Percentiles rank a stretch among this genome's conserved stretches.
Evolutionary conservation across 92 coral and sea anemone genomes (phyloP).

Genomic region (Plumapathes pennacea): DNA sequence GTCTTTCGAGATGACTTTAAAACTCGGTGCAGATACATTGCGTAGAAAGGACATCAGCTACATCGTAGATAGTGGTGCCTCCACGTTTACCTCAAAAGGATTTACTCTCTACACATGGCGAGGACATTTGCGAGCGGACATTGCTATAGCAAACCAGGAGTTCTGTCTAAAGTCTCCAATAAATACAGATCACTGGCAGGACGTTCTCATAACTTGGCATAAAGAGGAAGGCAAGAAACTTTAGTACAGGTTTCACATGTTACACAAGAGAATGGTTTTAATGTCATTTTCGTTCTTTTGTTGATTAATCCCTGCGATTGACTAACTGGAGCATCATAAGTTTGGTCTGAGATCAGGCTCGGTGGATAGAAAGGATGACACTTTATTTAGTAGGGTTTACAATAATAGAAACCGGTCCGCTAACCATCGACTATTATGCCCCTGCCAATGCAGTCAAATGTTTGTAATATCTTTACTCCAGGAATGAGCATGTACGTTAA

Average conservation of each 20-base stretch:
- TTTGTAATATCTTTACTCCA: slow-evolving; percentile 26
- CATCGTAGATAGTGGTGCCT: slow-evolving; percentile 95
- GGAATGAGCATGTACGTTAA: slow-evolving; percentile 88
- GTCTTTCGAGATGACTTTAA: slow-evolving; percentile 92
- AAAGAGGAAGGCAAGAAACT: slow-evolving; percentile 67
- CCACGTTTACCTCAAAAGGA: slow-evolving; percentile 97
- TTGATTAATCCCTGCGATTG: too few relatives aligned
- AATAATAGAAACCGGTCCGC: too few relatives aligned
- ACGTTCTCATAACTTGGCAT: slow-evolving; percentile 82
- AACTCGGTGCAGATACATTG: slow-evolving; percentile 63
- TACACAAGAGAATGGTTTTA: too few relatives aligned
- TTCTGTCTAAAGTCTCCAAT: slow-evolving; percentile 81
- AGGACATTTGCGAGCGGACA: slow-evolving; percentile 84
- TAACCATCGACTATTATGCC: too few relatives aligned
- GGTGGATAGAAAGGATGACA: too few relatives aligned
- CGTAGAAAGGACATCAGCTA: slow-evolving; percentile 70
- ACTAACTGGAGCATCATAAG: too few relatives aligned
- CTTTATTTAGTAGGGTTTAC: too few relatives aligned
- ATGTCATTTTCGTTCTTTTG: too few relatives aligned
- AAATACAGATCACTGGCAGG: slow-evolving; percentile 79
- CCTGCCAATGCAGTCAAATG: too few relatives aligned
- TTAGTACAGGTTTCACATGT: too few relatives aligned
- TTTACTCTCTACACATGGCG: slow-evolving; percentile 81
- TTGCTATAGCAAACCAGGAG: slow-evolving; percentile 84
- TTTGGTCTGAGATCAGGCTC: too few relatives aligned